Base-by-base conservation (phyloP, 2,888 invertebrate species). In the Nesidiocoris tenuis region DNA sequence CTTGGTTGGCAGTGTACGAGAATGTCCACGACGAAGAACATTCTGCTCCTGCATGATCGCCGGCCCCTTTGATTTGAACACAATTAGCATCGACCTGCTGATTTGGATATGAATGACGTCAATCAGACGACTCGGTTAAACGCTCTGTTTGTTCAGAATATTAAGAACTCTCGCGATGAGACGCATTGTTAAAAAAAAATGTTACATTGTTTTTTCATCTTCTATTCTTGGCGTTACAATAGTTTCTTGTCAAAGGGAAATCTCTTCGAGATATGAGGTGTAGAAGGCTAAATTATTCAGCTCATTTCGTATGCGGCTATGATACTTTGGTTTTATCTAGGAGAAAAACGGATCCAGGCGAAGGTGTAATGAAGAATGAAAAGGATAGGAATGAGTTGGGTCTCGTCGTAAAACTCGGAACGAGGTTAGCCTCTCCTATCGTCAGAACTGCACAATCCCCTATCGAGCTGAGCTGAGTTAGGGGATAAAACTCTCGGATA, bases 41-140 rank as follows among this genome's bases (percentile, higher is more conserved):
- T 39, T 39, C 39, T 39, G 39, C 39, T 70, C 57, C 70, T 25
- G 70, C 70, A 24, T 25, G 70, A 70, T 70, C 70, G 12, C 61
- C 16, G 57, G 70, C 25, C 24, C 16, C 70, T 70, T 70, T 57
- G 70, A 70, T 70, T 70, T 70, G 59, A 70, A 57, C 70, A 70
- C 70, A 70, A 70, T 70, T 70, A 70, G 70, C 70, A 70, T 70
- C 70, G 55, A 56, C 55, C 23, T 59, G 70, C 70, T 70, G 70
- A 70, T 70, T 70, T 70, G 70, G 57, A 70, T 70, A 70, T 70
- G 70, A 70, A 70, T 70, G 70, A 70, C 70, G 70, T 70, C 70
- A 70, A 70, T 70, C 70, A 70, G 70, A 70, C 56, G 70, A 70
- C 54, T 70, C 54, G 70, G 70, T 70, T 70, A 70, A 70, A 70